These are phyloP conservation scores for Nyctalus aviator DNA, from an alignment of 2,797 vertebrate genomes.

Conservation along the genomic window DNA sequence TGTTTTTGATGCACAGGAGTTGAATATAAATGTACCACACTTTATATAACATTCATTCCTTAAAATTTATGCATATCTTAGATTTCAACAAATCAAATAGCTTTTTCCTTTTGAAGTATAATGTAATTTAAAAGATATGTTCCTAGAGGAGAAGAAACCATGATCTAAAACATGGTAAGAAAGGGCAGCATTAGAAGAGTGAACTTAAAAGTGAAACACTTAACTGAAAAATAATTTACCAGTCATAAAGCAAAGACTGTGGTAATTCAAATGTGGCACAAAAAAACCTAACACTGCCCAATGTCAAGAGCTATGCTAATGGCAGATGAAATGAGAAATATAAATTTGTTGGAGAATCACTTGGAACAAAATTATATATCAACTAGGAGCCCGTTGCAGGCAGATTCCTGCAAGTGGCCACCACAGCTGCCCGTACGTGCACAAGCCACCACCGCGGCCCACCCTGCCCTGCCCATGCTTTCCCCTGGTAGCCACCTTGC, in stretches of 20 bases:
- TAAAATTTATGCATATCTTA: neutral
- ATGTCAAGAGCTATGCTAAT: neutral
- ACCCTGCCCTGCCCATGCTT: too few relatives aligned
- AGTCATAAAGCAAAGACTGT: neutral
- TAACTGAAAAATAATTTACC: conserved; percentile 23
- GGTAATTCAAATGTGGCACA: neutral
- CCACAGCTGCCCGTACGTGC: too few relatives aligned
- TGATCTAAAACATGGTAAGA: neutral
- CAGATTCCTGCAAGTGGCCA: too few relatives aligned
- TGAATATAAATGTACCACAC: conserved; percentile 15
- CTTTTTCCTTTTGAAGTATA: conserved; percentile 46
- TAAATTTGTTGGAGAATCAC: conserved; percentile 16
- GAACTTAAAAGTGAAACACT: neutral
- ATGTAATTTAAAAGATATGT: conserved; percentile 25
- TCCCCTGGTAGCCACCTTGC: too few relatives aligned
- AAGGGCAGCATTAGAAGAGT: neutral
- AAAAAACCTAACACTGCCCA: neutral
- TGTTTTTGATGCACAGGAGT: conserved; percentile 12
- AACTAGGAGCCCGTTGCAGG: too few relatives aligned
- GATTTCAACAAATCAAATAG: conserved; percentile 36
- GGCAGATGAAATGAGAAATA: neutral
- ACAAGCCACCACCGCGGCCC: too few relatives aligned
- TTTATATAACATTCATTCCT: conserved; percentile 8
- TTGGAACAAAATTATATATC: neutral
- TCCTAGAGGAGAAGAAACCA: conserved; percentile 42